Conservation (phyloP, 2,113 vertebrate species). For the Gallinago undulata region DNA sequence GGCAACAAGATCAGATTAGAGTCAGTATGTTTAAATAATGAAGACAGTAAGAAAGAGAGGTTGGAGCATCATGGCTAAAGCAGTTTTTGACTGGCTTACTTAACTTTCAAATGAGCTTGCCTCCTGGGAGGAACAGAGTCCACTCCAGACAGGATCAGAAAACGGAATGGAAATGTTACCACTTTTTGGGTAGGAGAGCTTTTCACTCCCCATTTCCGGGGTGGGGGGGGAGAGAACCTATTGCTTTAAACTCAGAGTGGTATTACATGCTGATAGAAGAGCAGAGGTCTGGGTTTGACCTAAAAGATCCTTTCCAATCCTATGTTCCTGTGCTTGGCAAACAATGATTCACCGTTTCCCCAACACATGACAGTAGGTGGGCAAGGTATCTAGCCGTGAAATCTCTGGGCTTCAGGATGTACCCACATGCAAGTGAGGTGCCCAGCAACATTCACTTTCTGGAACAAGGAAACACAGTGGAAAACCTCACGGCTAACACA, state of each 20-base stretch:
- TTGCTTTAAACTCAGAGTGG: neutral
- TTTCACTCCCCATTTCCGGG: neutral
- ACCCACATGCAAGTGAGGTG: neutral
- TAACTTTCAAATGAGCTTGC: neutral
- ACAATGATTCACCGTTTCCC: slow-evolving; percentile 33
- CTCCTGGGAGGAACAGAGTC: neutral
- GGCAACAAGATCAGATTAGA: neutral
- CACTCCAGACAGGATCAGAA: neutral
- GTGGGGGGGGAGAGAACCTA: neutral
- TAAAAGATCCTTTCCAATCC: neutral
- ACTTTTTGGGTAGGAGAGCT: neutral
- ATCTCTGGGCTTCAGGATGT: neutral
- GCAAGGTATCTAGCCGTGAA: neutral
- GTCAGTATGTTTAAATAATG: neutral
- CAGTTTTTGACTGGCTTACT: neutral
- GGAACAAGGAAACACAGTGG: neutral
- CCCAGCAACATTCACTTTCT: neutral
- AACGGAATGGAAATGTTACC: neutral
- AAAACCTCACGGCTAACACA: neutral
- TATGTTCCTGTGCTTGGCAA: neutral
- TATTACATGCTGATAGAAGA: neutral
- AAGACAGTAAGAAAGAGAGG: neutral
- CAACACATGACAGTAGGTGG: neutral
- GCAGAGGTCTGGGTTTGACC: neutral
- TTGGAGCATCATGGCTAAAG: neutral